Base-by-base conservation (phyloP, 1,140 invertebrate species). In the Anagrus nilaparvatae region DNA sequence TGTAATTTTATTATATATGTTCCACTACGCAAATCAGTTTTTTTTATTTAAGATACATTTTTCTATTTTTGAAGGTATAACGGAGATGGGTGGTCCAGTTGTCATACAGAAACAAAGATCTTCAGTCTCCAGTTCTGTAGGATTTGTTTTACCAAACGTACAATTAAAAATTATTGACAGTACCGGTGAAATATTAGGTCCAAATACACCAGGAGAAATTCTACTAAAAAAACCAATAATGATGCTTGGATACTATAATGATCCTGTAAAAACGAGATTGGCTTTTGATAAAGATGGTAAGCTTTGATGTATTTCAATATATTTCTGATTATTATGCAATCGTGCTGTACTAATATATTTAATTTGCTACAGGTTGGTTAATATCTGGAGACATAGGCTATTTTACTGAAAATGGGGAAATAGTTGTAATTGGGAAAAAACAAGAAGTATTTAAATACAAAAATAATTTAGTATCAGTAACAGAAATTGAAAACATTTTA, bases 361-460 rank as follows among this genome's bases (percentile, higher is more conserved):
- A n/a, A n/a, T n/a, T n/a, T n/a, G n/a, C n/a, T n/a, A n/a, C n/a
- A 31, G 72, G 75, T 8, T 80, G 73, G 73, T 28, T 78, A 1
- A 64, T 72, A 37, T 69, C 71, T 28, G 76, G 75, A 31, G 74
- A 78, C 49, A 53, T 78, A 5, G 75, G 60, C 5, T 72, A 68
- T 44, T 57, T 63, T 35, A 68, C 75, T 23, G 50, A 66, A 3
- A 46, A 68, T 2, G 71, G 63, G 3, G 65, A 60, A 17, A 45
- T 77, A 16, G 72, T 57, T 18, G 55, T 79, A 31, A 48, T 71
- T 0, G 77, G 78, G 29, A 57, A 77, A 38, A 25, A 75, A 8
- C 78, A 79, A 42, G 75, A 77, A 46, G 47, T 79, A 5, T 74
- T 78, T 24, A 80, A 80, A 49, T 74, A 74, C 16, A 71, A 70